These are phyloP conservation scores for Gisinianus flammeolus DNA, from an alignment of 2,888 invertebrate genomes.

Conservation along the genomic window DNA sequence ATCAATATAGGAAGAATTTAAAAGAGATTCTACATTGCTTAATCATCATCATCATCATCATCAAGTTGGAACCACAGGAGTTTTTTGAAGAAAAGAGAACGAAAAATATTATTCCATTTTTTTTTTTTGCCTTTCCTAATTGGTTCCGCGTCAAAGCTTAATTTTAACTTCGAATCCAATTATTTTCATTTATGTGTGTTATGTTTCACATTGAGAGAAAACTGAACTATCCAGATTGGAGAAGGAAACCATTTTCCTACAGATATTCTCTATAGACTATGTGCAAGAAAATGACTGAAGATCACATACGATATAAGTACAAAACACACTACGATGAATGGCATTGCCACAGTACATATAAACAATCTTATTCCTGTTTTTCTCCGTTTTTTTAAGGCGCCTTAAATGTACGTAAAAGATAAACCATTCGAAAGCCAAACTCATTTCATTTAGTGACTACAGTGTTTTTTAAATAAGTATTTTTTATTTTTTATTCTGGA, in stretches of 20 bases:
- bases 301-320: too few relatives aligned
- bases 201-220: conserved; percentile 5
- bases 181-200: conserved; percentile 46
- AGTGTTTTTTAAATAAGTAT: background rate
- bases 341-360: too few relatives aligned
- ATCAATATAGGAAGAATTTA: too few relatives aligned
- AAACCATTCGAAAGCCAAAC: conserved; percentile 25
- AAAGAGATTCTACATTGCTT: conserved; percentile 13
- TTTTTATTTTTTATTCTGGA: background rate
- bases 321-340: too few relatives aligned
- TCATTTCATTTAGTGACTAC: conserved; percentile 33
- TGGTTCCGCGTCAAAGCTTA: conserved; percentile 57
- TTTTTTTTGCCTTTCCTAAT: conserved; percentile 46
- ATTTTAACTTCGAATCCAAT: conserved; percentile 58
- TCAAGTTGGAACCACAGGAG: conserved; percentile 38
- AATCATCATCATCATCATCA: conserved; percentile 26
- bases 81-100: conserved; percentile 19
- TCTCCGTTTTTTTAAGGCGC: too few relatives aligned
- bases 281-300: too few relatives aligned
- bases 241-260: conserved; percentile 10
- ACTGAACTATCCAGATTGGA: too few relatives aligned
- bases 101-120: conserved; percentile 31
- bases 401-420: conserved; percentile 37
- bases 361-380: too few relatives aligned
- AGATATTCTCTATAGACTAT: conserved; percentile 31